A percentile compares a stretch with the other conserved stretches of the same genome.
Evolutionary conservation across 37 sponge, comb jelly and placozoan species (phyloP).

Genomic region (Spongia lamella): DNA sequence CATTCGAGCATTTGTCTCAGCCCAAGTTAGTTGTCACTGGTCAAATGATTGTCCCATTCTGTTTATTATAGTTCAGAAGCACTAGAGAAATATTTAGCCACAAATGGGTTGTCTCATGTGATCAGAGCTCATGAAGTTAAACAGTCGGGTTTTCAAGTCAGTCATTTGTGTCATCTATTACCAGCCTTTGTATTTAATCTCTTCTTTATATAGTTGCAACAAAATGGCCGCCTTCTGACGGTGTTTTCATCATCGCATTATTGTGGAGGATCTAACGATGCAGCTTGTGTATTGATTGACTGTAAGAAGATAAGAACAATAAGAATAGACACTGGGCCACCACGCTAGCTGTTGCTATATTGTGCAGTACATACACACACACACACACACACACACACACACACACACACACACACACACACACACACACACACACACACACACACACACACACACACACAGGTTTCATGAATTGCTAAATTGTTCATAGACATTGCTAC

Average conservation of each 20-base stretch:
- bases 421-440: no score
- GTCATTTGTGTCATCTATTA: neutral
- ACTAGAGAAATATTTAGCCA: slow-evolving; percentile 67
- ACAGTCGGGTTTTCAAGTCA: slow-evolving; percentile 89
- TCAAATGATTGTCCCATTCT: neutral
- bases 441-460: no score
- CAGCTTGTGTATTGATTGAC: slow-evolving; percentile 91
- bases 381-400: no score
- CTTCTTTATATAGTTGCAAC: slow-evolving; percentile 71
- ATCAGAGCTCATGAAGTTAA: slow-evolving; percentile 95
- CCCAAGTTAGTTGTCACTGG: neutral
- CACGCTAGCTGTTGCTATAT: no score
- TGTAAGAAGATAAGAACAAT: slow-evolving; percentile 86
- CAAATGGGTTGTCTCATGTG: slow-evolving; percentile 87
- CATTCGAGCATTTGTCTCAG: neutral
- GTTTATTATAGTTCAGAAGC: slow-evolving; percentile 64
- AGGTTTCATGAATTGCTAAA: no score
- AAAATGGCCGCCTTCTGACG: slow-evolving; percentile 88
- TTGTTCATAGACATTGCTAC: no score
- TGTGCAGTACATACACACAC: no score
- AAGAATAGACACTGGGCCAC: slow-evolving; percentile 73
- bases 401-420: no score
- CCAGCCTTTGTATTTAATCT: neutral
- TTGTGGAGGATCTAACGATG: slow-evolving; percentile 92
- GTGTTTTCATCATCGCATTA: slow-evolving; percentile 96